Base-by-base conservation (phyloP, 2,113 vertebrate genomes). In the Lontra canadensis region DNA sequence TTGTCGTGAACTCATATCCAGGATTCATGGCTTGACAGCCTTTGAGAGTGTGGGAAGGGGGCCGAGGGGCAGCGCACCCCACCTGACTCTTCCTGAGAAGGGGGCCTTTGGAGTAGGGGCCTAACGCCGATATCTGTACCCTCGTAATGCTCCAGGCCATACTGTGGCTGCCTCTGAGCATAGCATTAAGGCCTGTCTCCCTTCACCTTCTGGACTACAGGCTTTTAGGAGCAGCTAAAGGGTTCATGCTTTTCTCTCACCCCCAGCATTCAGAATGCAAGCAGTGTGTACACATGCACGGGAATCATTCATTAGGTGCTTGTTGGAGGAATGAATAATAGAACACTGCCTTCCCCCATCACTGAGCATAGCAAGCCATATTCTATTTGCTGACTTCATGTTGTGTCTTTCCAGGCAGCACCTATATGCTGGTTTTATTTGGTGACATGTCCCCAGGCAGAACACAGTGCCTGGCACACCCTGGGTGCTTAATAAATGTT, bases 401-500 rank as follows among this genome's bases (percentile, higher is more conserved):
- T 4, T 42, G 15, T 26, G 1, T 76, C 73, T 86, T 71, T 88
- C 39, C 36, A 26, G 61, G 36, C 55, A 80, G 49, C 21, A 61
- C 31, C 39, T 87, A 1, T 21, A 1, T n/a, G 44, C 80, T 76
- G n/a, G 21, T 55, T 59, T 65, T 47, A 31, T 49, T 18, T 90
- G 6, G 6, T 90, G 61, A 79, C n/a, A 4, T 49, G 12, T 76
- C 36, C 74, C 31, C 12, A 34, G 65, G 17, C 67, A 81, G 21
- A 55, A 26, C 65, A 82, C 92, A 90, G 69, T 34, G 69, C 52
- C 52, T 84, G 74, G 69, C 69, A 78, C 88, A 26, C 29, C 36
- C 34, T 85, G 11, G 69, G 52, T 71, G 39, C 65, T 94, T 94
- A 73, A 93, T 86, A 87, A 90, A 73, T 78, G 52, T 96, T 93